Conservation (phyloP, 1,140 invertebrate genomes). For the Drosophila hydei region DNA sequence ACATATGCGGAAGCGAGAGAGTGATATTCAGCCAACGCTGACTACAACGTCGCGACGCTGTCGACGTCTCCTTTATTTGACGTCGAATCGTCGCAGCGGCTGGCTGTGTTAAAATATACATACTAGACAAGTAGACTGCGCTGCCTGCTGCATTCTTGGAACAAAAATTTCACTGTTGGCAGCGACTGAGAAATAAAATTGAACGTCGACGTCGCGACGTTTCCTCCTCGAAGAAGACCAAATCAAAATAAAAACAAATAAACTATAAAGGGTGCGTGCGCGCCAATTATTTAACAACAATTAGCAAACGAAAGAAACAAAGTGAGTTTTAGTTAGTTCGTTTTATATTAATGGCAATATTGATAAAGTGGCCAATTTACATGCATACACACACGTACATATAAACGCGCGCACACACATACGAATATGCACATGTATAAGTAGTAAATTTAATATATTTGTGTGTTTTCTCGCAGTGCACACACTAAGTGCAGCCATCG, state of each 20-base stretch:
- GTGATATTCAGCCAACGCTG: conserved; percentile 48
- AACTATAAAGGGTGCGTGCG: conserved; percentile 66
- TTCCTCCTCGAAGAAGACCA: conserved; percentile 70
- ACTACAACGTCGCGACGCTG: conserved; percentile 51
- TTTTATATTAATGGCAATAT: conserved; percentile 12
- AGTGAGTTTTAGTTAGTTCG: conserved; percentile 60
- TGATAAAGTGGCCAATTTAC: conserved; percentile 45
- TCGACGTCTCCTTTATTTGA: conserved; percentile 55
- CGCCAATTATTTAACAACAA: conserved; percentile 78
- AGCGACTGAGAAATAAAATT: conserved; percentile 78
- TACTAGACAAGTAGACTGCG: conserved; percentile 54
- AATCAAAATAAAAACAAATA: conserved; percentile 80
- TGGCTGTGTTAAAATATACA: conserved; percentile 52
- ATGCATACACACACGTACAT: conserved; percentile 14
- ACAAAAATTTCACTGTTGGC: conserved; percentile 70
- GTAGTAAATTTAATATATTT: conserved; percentile 20
- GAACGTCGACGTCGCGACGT: conserved; percentile 73
- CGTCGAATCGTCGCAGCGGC: conserved; percentile 49
- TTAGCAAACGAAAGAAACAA: conserved; percentile 73
- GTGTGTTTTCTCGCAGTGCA: conserved; percentile 61
- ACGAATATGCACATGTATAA: conserved; percentile 8
- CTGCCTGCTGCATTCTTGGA: conserved; percentile 51
- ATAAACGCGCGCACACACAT: conserved; percentile 5
- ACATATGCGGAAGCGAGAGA: conserved; percentile 30
- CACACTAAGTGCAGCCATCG: conserved; percentile 70